Evolutionary conservation across 2,113 vertebrate species (phyloP), one percentile per base, ranked within the genome.

Genomic region (Phaethon lepturus): DNA sequence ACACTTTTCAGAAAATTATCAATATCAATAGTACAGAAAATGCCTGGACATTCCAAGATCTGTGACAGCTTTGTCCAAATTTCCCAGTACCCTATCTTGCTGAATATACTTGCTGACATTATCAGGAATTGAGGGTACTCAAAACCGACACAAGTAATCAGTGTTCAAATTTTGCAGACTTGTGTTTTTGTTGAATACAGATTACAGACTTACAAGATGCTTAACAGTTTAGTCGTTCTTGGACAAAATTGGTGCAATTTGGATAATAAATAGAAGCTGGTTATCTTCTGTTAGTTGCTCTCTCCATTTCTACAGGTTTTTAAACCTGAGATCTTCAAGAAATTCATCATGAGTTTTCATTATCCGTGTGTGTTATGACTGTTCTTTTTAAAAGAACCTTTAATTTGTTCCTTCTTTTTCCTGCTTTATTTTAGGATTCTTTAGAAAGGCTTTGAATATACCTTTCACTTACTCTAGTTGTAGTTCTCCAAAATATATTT

Each of bases 61-160:
- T 0, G 0, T 49, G 28, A 17, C 17, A 77, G 40, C 9, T 66
- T 83, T 26, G n/a, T 76, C 60, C 44, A 6, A 2, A 40, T 71
- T 94, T 71, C 4, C 23, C 38, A 45, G 40, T 64, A 52, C 9
- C 19, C 7, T 63, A 17, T 24, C 12, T 28, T 67, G 28, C 52
- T 72, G 50, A 85, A 67, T 42, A 59, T 19, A 44, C 15, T 66
- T 66, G 66, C 6, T 28, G 56, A 55, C 9, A 33, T 35, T 29
- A 55, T 53, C 31, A 75, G n/a, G 33, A 87, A 82, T 0, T 53
- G 19, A 74, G 9, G 16, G 6, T 74, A 16, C 9, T 66, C 35
- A 73, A 79, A 86, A 63, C 6, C 6, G 49, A 33, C 18, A 53
- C 7, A 79, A 47, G 11, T 6, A 75, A 87, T 31, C 13, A 52